Conservation (phyloP, 2,113 vertebrate species). For the Prunella fulvescens region DNA sequence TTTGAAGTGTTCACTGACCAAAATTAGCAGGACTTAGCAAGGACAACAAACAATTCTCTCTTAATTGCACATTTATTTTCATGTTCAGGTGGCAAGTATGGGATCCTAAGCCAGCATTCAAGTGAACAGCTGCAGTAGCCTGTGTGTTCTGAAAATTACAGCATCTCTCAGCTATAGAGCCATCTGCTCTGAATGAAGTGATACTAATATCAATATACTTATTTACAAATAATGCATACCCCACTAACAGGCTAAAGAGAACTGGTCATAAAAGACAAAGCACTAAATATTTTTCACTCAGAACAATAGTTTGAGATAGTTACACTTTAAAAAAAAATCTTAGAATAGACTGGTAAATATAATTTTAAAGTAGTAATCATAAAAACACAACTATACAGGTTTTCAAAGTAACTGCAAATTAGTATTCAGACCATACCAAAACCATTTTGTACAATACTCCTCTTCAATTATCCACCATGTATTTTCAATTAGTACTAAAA, state of each 20-base stretch:
- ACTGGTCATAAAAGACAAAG: conserved; percentile 66
- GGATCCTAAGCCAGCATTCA: conserved; percentile 71
- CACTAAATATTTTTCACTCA: conserved; percentile 55
- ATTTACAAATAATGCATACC: conserved; percentile 75
- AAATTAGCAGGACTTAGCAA: conserved; percentile 58
- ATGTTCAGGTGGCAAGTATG: conserved; percentile 72
- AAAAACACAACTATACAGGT: conserved; percentile 71
- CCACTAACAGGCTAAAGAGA: conserved; percentile 66
- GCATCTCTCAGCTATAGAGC: conserved; percentile 68
- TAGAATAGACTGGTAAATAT: conserved; percentile 40
- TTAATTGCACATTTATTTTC: conserved; percentile 72
- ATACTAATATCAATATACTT: conserved; percentile 72
- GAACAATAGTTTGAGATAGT: conserved; percentile 11
- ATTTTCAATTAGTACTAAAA: conserved; percentile 62
- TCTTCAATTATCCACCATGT: conserved; percentile 30
- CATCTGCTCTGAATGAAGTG: conserved; percentile 77
- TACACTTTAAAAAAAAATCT: conserved; percentile 6
- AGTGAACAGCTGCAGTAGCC: conserved; percentile 79
- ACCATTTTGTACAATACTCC: conserved; percentile 67
- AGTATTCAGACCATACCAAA: conserved; percentile 85
- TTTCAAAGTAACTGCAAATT: conserved; percentile 71
- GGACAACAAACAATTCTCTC: conserved; percentile 64
- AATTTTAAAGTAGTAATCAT: conserved; percentile 68
- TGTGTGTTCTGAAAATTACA: conserved; percentile 66
- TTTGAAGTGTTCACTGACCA: conserved; percentile 35